Conservation (phyloP, 2,113 vertebrate genomes). For the Seriola rivoliana region DNA sequence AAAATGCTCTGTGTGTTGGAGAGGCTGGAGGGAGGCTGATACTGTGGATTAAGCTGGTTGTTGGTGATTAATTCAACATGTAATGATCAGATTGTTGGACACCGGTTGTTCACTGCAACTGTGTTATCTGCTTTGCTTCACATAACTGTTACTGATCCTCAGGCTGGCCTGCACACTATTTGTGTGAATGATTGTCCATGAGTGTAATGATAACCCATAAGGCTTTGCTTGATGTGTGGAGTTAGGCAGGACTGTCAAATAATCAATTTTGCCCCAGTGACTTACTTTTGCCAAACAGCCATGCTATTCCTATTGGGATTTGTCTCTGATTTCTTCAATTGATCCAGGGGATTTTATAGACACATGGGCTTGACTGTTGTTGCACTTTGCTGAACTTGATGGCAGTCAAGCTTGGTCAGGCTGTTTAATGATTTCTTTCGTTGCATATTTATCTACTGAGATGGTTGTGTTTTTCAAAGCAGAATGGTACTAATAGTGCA, state of each 20-base stretch:
- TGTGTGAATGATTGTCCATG: constrained; percentile 66
- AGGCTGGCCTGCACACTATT: constrained; percentile 34
- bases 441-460: constrained; percentile 70
- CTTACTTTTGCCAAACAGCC: constrained; percentile 60
- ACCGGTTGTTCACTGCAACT: neutral
- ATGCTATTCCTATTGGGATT: constrained; percentile 55
- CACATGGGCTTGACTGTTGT: constrained; percentile 65
- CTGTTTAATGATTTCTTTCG: constrained; percentile 71
- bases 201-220: constrained; percentile 73
- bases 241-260: constrained; percentile 77
- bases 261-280: constrained; percentile 73
- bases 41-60: constrained; percentile 12
- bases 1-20: neutral
- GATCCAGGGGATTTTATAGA: constrained; percentile 66
- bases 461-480: constrained; percentile 63
- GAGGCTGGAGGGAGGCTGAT: constrained; percentile 11
- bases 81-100: constrained; percentile 24
- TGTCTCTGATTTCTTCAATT: constrained; percentile 64
- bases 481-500: constrained; percentile 58
- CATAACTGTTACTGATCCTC: constrained; percentile 48
- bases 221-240: constrained; percentile 51
- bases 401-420: constrained; percentile 50
- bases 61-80: constrained; percentile 35
- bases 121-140: constrained; percentile 34
- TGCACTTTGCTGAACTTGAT: constrained; percentile 69